Evolutionary conservation across 2,797 vertebrate species (phyloP).

Genomic region (Steatocranus sp.): DNA sequence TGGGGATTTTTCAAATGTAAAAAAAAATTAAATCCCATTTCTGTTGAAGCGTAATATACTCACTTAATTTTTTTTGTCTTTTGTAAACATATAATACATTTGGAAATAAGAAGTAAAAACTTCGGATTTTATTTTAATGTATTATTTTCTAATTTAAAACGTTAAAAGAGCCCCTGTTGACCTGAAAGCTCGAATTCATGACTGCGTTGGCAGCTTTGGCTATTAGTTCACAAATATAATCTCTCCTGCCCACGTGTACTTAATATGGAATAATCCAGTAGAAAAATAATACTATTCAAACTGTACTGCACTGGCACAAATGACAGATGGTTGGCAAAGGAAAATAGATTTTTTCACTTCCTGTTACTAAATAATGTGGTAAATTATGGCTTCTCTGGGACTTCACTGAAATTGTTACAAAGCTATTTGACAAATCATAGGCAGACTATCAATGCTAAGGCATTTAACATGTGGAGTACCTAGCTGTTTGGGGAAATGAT

Average conservation of each 20-base stretch:
- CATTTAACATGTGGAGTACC: not conserved
- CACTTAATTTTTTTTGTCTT: not conserved
- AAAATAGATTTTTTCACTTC: rapidly evolving
- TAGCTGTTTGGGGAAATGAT: not conserved
- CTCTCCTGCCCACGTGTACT: not conserved
- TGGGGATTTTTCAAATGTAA: not conserved
- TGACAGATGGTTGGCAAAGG: not conserved
- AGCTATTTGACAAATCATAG: not conserved
- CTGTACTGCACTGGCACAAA: not conserved
- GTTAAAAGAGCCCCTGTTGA: rapidly evolving
- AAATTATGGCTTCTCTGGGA: not conserved
- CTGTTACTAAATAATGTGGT: not conserved
- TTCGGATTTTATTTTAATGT: not conserved
- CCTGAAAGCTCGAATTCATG: not conserved
- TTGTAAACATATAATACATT: not conserved
- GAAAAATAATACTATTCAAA: not conserved
- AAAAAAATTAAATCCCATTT: not conserved
- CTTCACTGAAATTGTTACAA: not conserved
- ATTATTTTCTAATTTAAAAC: not conserved
- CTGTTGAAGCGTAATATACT: not conserved
- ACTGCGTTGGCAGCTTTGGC: not conserved
- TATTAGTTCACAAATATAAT: not conserved
- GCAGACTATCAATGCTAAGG: not conserved
- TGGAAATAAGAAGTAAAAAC: not conserved
- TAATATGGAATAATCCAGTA: not conserved